Conservation (phyloP, 2,888 invertebrate genomes). For the Sicus ferrugineus region DNA sequence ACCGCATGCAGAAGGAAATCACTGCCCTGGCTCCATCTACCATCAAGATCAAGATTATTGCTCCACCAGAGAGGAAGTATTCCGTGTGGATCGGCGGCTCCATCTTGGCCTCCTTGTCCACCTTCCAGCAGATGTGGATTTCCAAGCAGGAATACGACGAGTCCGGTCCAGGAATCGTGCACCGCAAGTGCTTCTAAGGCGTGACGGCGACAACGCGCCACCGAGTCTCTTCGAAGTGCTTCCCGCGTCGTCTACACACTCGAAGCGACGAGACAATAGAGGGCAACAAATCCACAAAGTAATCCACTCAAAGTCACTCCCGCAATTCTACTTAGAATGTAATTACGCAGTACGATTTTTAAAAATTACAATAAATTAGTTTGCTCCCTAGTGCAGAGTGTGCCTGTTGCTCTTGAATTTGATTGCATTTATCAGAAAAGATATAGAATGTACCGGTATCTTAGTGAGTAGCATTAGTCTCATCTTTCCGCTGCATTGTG, state of each 20-base stretch:
- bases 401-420: no score
- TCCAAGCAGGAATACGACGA: constrained; percentile 84
- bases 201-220: constrained; percentile 13
- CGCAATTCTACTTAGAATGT: constrained; percentile 28
- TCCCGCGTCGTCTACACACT: neutral
- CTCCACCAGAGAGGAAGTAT: constrained; percentile 89
- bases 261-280: constrained; percentile 9
- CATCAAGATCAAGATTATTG: constrained; percentile 95
- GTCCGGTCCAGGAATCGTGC: constrained; percentile 75
- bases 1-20: constrained; percentile 90
- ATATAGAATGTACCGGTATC: no score
- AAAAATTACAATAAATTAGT: constrained; percentile 39
- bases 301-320: constrained; percentile 43
- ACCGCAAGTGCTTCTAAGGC: constrained; percentile 96
- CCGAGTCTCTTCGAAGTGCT: constrained; percentile 36
- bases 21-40: constrained; percentile 88
- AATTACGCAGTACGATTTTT: constrained; percentile 36
- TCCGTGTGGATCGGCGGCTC: constrained; percentile 89
- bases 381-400: no score
- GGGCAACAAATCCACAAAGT: constrained; percentile 44
- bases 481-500: no score
- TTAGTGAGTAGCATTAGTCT: no score
- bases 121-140: constrained; percentile 94
- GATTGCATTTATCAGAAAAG: no score
- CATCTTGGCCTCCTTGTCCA: constrained; percentile 86